A percentile compares a stretch with the other conserved stretches of the same genome.
These are phyloP conservation scores for Contarinia nasturtii DNA, from an alignment of 1,140 invertebrate genomes.

Conservation along the genomic window DNA sequence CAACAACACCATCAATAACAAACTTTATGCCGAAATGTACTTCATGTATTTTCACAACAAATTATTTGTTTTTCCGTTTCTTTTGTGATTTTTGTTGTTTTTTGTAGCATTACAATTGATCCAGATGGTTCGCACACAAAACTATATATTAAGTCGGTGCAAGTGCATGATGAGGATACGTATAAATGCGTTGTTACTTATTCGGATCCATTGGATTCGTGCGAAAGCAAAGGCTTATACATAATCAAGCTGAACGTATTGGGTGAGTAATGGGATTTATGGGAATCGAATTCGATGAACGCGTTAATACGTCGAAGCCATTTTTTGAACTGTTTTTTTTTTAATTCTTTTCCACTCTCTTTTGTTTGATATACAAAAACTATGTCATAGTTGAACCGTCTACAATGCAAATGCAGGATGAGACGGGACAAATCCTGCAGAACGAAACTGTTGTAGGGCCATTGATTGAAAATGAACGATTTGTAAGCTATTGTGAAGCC, in stretches of 20 bases:
- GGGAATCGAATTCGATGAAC: too few relatives aligned
- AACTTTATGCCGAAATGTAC: not conserved
- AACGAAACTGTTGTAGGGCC: too few relatives aligned
- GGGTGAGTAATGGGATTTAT: constrained; percentile 10
- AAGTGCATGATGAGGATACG: constrained; percentile 22
- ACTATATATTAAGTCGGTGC: constrained; percentile 20
- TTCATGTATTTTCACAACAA: not conserved
- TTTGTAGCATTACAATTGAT: constrained; percentile 17
- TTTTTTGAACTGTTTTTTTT: too few relatives aligned
- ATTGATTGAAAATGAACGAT: too few relatives aligned
- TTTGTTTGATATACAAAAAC: too few relatives aligned
- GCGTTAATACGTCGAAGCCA: too few relatives aligned
- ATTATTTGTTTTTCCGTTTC: not conserved
- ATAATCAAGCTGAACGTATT: constrained; percentile 20
- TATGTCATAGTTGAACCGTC: too few relatives aligned
- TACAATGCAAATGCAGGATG: too few relatives aligned
- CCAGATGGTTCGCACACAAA: constrained; percentile 11
- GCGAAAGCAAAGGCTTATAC: constrained; percentile 24
- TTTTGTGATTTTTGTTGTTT: not conserved
- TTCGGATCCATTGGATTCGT: constrained; percentile 23
- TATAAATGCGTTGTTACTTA: constrained; percentile 25
- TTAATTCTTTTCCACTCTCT: too few relatives aligned
- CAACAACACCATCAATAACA: not conserved
- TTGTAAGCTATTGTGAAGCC: too few relatives aligned
- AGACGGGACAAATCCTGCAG: too few relatives aligned